These are phyloP conservation scores for Sternotherus odoratus DNA, from an alignment of 2,797 vertebrate genomes.

Conservation along the genomic window DNA sequence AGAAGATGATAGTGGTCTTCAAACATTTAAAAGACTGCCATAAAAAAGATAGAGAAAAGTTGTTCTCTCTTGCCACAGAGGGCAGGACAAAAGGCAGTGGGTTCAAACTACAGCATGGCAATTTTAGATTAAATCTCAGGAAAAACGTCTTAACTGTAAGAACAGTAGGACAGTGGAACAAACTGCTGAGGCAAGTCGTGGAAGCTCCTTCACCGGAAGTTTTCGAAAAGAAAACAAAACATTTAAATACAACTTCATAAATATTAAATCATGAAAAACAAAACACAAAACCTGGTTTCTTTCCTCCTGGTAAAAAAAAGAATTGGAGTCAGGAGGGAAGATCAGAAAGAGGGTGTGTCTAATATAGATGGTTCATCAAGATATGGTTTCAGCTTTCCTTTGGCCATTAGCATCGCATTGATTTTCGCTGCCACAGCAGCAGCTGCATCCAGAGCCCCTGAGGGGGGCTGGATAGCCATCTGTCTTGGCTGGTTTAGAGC, in stretches of 20 bases:
- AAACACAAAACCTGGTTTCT: too few relatives aligned
- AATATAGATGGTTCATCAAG: too few relatives aligned
- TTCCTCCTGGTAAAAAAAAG: too few relatives aligned
- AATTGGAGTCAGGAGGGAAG: too few relatives aligned
- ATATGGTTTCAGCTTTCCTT: constrained; percentile 96
- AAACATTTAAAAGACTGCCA: background rate
- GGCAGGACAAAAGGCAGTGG: background rate
- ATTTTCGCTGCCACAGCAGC: constrained; percentile 97
- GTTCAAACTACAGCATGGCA: background rate
- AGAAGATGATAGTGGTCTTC: background rate
- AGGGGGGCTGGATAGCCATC: constrained; percentile 70
- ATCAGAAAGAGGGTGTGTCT: too few relatives aligned
- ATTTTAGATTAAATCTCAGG: background rate
- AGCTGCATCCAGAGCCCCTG: constrained; percentile 93
- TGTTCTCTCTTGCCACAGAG: background rate
- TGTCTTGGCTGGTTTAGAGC: background rate
- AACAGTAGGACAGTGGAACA: background rate
- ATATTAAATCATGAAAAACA: too few relatives aligned
- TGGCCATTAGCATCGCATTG: constrained; percentile 97
- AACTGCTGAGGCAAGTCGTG: background rate
- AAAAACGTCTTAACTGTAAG: background rate
- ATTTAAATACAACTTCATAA: too few relatives aligned
- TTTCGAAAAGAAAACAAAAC: background rate
- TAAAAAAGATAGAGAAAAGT: background rate
- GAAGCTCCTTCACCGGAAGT: background rate